Evolutionary conservation across 2,888 invertebrate genomes (phyloP).

Genomic region (Apodemia mormo): DNA sequence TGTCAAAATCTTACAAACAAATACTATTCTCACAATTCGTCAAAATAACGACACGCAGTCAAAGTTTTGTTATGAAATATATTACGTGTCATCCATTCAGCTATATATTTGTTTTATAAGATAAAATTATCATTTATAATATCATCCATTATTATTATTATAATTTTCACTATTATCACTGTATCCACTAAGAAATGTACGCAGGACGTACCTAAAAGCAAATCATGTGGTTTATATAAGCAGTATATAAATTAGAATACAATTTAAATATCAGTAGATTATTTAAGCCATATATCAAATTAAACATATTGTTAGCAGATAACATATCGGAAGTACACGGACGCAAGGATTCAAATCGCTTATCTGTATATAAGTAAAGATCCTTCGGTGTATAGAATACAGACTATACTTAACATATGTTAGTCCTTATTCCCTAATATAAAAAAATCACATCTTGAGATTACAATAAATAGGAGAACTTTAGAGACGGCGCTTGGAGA

Average conservation of each 20-base stretch:
- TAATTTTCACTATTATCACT: neutral
- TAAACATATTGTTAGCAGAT: slow-evolving; percentile 46
- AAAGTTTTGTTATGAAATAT: too few species aligned
- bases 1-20: neutral
- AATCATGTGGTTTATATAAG: neutral
- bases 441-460: slow-evolving; percentile 77
- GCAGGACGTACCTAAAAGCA: neutral
- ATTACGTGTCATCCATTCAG: too few species aligned
- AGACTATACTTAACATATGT: slow-evolving; percentile 55
- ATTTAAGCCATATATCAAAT: slow-evolving; percentile 63
- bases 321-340: slow-evolving; percentile 43
- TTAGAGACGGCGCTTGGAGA: slow-evolving; percentile 69
- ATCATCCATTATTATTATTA: neutral
- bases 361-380: slow-evolving; percentile 70
- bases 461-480: slow-evolving; percentile 72
- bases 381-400: slow-evolving; percentile 53
- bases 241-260: slow-evolving; percentile 62
- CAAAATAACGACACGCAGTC: too few species aligned
- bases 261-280: slow-evolving; percentile 60
- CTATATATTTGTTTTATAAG: too few species aligned
- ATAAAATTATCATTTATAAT: too few species aligned
- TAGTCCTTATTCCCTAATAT: slow-evolving; percentile 66
- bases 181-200: neutral
- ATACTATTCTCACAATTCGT: neutral
- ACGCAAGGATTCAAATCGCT: slow-evolving; percentile 65